A percentile compares a stretch with the other conserved stretches of the same genome.
phyloP scores from a whole-genome alignment of 92 coral and sea anemone species.

The Epizoanthus illoricatus region DNA sequence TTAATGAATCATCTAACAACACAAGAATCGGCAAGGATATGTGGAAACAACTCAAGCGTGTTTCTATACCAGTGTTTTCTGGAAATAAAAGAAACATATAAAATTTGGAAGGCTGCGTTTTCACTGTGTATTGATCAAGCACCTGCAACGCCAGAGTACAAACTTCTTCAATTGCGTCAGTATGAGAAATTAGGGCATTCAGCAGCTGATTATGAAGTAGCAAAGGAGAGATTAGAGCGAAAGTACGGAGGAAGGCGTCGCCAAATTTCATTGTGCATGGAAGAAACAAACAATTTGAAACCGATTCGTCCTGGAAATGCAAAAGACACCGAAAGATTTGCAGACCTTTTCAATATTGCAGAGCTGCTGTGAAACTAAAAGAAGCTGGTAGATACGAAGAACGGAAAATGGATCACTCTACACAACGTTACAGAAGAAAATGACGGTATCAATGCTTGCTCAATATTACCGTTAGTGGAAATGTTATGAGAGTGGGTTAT shows the following conservation, averaged over 20 bases:
- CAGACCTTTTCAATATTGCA: conserved; percentile 43
- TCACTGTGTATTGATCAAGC: too few relatives aligned
- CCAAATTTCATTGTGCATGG: conserved; percentile 49
- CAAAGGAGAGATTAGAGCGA: conserved; percentile 53
- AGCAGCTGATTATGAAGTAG: conserved; percentile 59
- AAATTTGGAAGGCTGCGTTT: too few relatives aligned
- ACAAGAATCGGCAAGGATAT: too few relatives aligned
- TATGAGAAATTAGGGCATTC: conserved; percentile 56
- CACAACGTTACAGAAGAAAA: conserved; percentile 41
- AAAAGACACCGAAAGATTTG: conserved; percentile 49
- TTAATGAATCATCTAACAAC: too few relatives aligned
- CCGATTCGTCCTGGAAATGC: conserved; percentile 52
- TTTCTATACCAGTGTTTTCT: too few relatives aligned
- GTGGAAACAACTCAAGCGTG: too few relatives aligned
- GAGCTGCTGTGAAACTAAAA: conserved; percentile 53
- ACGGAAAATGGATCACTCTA: conserved; percentile 34
- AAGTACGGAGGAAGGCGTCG: conserved; percentile 60
- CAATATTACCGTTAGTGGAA: conserved; percentile 58
- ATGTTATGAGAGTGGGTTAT: conserved; percentile 51
- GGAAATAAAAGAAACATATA: too few relatives aligned
- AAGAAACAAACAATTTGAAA: conserved; percentile 49
- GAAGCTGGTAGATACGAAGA: conserved; percentile 44
- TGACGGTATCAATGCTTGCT: conserved; percentile 27
- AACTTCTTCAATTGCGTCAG: conserved; percentile 2
- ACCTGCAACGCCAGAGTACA: background rate